phyloP scores from a whole-genome alignment of 2,888 invertebrate genomes.

The Chydorus sphaericus region DNA sequence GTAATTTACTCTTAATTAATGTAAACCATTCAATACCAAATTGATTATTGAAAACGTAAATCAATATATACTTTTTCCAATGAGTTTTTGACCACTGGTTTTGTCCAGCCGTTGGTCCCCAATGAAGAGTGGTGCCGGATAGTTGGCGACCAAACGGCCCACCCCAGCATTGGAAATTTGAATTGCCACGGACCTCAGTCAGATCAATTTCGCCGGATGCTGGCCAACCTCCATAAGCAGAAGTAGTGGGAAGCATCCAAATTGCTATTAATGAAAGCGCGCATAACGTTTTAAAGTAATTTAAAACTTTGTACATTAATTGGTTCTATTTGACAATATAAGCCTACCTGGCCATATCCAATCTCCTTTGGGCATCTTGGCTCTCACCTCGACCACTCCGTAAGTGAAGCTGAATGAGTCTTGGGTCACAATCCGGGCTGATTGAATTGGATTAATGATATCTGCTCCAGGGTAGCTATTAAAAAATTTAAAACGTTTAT shows the following conservation, averaged over 20 bases:
- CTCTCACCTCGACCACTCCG: constrained; percentile 25
- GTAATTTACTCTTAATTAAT: neutral
- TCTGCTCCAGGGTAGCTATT: constrained; percentile 10
- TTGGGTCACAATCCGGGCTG: constrained; percentile 23
- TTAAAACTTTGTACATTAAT: no score
- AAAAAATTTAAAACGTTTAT: neutral
- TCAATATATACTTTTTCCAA: constrained; percentile 21
- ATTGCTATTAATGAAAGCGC: constrained; percentile 21
- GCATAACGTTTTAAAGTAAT: no score
- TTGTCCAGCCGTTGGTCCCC: constrained; percentile 25
- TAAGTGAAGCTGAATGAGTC: constrained; percentile 23
- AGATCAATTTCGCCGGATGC: constrained; percentile 32
- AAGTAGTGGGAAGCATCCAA: constrained; percentile 26
- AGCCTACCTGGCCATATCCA: constrained; percentile 27
- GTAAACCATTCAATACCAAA: no score
- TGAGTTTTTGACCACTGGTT: constrained; percentile 22
- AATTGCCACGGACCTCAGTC: constrained; percentile 28
- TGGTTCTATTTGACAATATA: neutral
- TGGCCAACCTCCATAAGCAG: constrained; percentile 29
- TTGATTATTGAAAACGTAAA: neutral
- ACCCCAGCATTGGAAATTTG: constrained; percentile 16
- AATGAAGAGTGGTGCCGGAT: constrained; percentile 30
- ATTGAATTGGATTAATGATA: constrained; percentile 25
- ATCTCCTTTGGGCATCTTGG: constrained; percentile 26
- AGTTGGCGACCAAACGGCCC: constrained; percentile 19